These are phyloP conservation scores for Psix sp. DNA, from an alignment of 1,140 invertebrate genomes.

Conservation along the genomic window DNA sequence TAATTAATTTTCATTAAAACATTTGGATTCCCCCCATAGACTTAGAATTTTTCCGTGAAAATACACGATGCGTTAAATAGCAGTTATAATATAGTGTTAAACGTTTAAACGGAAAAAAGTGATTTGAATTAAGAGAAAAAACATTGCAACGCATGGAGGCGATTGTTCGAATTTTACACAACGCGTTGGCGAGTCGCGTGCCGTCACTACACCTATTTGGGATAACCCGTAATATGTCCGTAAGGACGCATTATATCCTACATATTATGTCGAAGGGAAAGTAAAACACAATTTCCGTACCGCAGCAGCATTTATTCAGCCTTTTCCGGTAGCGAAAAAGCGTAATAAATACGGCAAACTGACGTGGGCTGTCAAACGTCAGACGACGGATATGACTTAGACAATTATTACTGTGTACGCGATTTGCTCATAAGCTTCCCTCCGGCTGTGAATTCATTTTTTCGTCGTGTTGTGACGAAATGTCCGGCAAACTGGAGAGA, in stretches of 20 bases:
- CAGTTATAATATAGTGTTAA: constrained; percentile 26
- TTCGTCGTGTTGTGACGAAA: too few relatives aligned
- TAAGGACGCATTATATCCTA: constrained; percentile 58
- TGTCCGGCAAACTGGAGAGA: too few relatives aligned
- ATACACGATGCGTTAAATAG: constrained; percentile 30
- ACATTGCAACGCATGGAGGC: constrained; percentile 1
- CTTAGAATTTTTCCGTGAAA: constrained; percentile 32
- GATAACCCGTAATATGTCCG: constrained; percentile 50
- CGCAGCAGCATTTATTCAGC: constrained; percentile 62
- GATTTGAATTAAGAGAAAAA: too few relatives aligned
- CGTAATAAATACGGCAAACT: constrained; percentile 17
- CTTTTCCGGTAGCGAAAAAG: constrained; percentile 47
- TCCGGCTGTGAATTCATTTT: background rate
- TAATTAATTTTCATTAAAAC: too few relatives aligned
- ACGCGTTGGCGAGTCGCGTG: constrained; percentile 27
- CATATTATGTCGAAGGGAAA: constrained; percentile 63
- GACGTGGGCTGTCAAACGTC: background rate
- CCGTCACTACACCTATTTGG: constrained; percentile 22
- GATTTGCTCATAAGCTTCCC: background rate
- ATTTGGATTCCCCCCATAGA: too few relatives aligned
- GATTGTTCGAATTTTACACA: constrained; percentile 29
- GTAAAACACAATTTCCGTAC: constrained; percentile 67
- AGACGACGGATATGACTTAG: background rate
- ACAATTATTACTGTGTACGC: background rate
- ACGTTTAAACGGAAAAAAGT: constrained; percentile 36